These are phyloP conservation scores for Megalops atlanticus DNA, from an alignment of 2,113 vertebrate species.

Conservation along the genomic window DNA sequence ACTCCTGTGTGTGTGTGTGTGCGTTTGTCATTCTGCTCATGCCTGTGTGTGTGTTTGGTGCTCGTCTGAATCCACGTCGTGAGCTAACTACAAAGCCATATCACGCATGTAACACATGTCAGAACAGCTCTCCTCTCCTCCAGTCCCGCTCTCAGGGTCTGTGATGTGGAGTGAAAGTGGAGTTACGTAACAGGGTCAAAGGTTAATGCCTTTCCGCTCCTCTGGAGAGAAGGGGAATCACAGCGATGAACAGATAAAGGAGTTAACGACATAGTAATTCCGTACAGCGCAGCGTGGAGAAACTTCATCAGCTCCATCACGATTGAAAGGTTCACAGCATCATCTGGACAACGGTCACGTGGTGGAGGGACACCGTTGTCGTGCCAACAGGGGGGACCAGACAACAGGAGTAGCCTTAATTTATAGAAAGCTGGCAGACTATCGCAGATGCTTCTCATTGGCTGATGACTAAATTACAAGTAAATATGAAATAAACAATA, in stretches of 20 bases:
- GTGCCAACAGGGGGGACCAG: conserved; percentile 50
- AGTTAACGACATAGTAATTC: conserved; percentile 2
- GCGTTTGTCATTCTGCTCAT: no score
- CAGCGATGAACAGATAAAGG: background rate
- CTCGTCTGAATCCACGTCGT: background rate
- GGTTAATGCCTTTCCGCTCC: conserved; percentile 6
- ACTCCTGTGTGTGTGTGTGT: conserved; percentile 13
- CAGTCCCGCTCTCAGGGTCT: background rate
- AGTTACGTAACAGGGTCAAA: conserved; percentile 7
- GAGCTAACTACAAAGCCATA: background rate
- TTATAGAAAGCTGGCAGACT: background rate
- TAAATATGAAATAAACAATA: background rate
- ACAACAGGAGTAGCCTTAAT: conserved; percentile 41
- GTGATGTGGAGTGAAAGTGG: background rate
- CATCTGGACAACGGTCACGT: conserved; percentile 28
- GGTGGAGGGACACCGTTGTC: conserved; percentile 51
- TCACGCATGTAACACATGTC: background rate
- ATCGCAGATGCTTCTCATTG: background rate
- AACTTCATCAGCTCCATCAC: conserved; percentile 8
- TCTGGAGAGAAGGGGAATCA: background rate
- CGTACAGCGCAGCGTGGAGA: background rate
- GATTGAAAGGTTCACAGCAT: conserved; percentile 30
- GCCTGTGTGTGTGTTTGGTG: background rate
- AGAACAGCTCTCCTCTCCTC: background rate
- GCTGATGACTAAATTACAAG: background rate